These are phyloP conservation scores for Heliconius charithonia DNA, from an alignment of 2,888 invertebrate species.

Conservation along the genomic window DNA sequence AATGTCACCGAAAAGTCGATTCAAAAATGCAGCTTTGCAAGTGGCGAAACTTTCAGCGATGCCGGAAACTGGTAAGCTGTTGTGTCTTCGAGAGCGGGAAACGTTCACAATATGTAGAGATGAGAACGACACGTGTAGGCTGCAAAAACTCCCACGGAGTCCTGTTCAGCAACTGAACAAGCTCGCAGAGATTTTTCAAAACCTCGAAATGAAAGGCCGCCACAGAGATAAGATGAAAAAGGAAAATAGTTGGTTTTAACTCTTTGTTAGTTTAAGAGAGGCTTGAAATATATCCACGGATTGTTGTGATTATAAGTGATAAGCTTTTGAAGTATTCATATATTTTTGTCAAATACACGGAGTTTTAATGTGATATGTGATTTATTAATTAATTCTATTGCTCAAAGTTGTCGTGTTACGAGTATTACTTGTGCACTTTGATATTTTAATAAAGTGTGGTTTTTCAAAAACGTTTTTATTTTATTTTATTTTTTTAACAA, in stretches of 20 bases:
- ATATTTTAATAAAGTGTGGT: slow-evolving; percentile 70
- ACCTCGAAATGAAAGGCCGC: slow-evolving; percentile 70
- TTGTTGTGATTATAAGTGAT: slow-evolving; percentile 57
- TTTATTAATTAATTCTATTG: slow-evolving; percentile 58
- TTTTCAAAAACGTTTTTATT: neutral
- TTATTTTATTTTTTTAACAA: slow-evolving; percentile 6
- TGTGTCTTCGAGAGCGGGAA: slow-evolving; percentile 71
- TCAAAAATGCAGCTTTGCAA: slow-evolving; percentile 74
- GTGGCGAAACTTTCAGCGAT: slow-evolving; percentile 70
- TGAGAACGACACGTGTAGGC: slow-evolving; percentile 60
- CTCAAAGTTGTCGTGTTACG: slow-evolving; percentile 71
- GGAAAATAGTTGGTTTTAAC: slow-evolving; percentile 79
- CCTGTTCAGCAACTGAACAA: slow-evolving; percentile 70
- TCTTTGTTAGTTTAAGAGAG: slow-evolving; percentile 10
- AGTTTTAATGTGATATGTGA: slow-evolving; percentile 56
- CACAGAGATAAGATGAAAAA: slow-evolving; percentile 74
- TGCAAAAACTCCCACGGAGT: slow-evolving; percentile 65
- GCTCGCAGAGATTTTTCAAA: slow-evolving; percentile 76
- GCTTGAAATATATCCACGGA: slow-evolving; percentile 25
- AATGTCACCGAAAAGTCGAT: slow-evolving; percentile 71
- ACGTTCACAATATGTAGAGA: slow-evolving; percentile 59
- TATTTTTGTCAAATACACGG: slow-evolving; percentile 57
- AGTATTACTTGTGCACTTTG: slow-evolving; percentile 53
- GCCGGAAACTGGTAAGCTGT: slow-evolving; percentile 74
- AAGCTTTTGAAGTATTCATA: slow-evolving; percentile 56